A percentile compares a stretch with the other conserved stretches of the same genome.
phyloP scores from a whole-genome alignment of 2,113 vertebrate species.

The Megaleporinus macrocephalus region DNA sequence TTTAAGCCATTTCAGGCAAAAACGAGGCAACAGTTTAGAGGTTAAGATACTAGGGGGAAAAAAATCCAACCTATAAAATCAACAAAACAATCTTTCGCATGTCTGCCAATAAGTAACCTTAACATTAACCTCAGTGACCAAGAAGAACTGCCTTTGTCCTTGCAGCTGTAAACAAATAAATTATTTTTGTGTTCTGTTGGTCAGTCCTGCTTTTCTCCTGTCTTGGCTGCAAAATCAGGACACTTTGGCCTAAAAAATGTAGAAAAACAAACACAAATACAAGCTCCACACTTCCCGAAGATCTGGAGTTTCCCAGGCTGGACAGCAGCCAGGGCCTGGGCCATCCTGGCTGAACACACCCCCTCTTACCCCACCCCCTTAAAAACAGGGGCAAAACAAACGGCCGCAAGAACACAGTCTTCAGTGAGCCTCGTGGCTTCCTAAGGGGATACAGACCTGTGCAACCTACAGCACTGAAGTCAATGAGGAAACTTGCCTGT shows the following conservation, averaged over 20 bases:
- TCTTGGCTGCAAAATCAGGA: neutral
- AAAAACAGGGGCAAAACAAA: conserved; percentile 42
- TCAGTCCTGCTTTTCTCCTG: too few relatives aligned
- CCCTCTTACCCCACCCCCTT: neutral
- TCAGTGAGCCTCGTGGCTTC: neutral
- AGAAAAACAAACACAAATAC: neutral
- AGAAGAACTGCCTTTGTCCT: too few relatives aligned
- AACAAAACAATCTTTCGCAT: too few relatives aligned
- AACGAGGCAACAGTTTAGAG: too few relatives aligned
- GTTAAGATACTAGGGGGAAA: too few relatives aligned
- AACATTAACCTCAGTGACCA: too few relatives aligned
- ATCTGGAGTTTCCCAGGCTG: conserved; percentile 40
- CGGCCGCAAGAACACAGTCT: conserved; percentile 12
- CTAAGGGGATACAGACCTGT: neutral
- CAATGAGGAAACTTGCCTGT: neutral
- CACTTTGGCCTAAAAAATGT: neutral
- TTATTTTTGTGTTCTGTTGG: too few relatives aligned
- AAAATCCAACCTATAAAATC: too few relatives aligned
- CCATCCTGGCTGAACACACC: neutral
- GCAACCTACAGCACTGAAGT: neutral
- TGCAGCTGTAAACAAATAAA: too few relatives aligned
- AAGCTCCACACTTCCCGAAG: neutral
- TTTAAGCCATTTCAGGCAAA: too few relatives aligned
- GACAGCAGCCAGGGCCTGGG: conserved; percentile 5
- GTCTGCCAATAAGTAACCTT: too few relatives aligned